phyloP scores from a whole-genome alignment of 1,140 invertebrate genomes.

The Rhagoletis zephyria region DNA sequence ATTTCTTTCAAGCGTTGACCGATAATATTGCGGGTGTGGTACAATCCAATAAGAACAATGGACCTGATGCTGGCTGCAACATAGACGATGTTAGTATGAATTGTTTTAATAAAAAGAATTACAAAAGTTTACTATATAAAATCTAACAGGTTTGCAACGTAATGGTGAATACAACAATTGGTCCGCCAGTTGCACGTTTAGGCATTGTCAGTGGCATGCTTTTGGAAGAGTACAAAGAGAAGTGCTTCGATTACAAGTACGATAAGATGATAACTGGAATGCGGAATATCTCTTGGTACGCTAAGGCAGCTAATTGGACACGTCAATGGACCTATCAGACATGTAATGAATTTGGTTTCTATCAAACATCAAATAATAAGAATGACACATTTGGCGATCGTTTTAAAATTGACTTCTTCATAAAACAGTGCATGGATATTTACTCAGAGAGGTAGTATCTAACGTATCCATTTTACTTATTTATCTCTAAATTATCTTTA shows the following conservation, averaged over 20 bases:
- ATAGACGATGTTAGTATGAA: conserved; percentile 78
- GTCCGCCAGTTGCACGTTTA: conserved; percentile 80
- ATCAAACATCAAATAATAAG: conserved; percentile 86
- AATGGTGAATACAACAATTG: conserved; percentile 79
- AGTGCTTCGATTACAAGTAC: conserved; percentile 89
- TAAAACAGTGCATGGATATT: conserved; percentile 87
- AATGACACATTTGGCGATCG: conserved; percentile 84
- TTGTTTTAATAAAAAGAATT: neutral
- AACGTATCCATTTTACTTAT: neutral
- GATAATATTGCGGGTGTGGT: conserved; percentile 89
- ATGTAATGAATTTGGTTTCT: conserved; percentile 96
- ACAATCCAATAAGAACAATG: conserved; percentile 95
- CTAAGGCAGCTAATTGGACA: conserved; percentile 77
- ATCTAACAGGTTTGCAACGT: conserved; percentile 79
- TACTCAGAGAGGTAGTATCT: conserved; percentile 76
- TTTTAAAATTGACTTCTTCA: conserved; percentile 86
- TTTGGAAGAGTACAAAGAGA: conserved; percentile 79
- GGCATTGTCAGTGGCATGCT: conserved; percentile 83
- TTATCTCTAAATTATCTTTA: neutral
- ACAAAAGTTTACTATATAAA: neutral
- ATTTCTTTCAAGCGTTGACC: conserved; percentile 85
- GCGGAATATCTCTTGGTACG: conserved; percentile 81
- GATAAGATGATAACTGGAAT: conserved; percentile 83
- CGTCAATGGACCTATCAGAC: conserved; percentile 95
- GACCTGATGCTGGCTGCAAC: conserved; percentile 83